Conservation (phyloP, 2,888 invertebrate genomes). For the Sesia apiformis region DNA sequence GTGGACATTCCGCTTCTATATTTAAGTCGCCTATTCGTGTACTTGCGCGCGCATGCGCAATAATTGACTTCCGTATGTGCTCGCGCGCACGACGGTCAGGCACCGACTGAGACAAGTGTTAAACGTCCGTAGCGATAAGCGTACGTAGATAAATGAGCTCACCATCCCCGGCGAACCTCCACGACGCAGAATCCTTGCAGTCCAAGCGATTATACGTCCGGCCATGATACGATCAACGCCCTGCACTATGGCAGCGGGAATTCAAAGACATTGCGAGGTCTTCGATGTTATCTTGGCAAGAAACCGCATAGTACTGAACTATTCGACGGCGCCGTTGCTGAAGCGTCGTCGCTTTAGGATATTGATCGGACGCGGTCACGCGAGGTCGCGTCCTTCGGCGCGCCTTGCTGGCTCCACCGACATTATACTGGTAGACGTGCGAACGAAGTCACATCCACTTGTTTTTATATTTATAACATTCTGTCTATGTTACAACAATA, state of each 20-base stretch:
- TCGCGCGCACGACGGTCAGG: slow-evolving; percentile 65
- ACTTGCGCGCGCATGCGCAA: slow-evolving; percentile 64
- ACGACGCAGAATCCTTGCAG: slow-evolving; percentile 58
- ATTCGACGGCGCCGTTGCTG: slow-evolving; percentile 30
- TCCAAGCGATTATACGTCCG: slow-evolving; percentile 55
- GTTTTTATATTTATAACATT: not conserved
- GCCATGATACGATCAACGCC: slow-evolving; percentile 32
- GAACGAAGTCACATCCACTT: not conserved
- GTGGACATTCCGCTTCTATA: slow-evolving; percentile 69
- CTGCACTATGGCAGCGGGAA: slow-evolving; percentile 17
- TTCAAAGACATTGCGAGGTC: slow-evolving; percentile 20
- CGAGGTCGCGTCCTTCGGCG: slow-evolving; percentile 73
- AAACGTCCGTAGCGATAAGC: slow-evolving; percentile 46
- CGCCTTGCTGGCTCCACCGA: slow-evolving; percentile 55
- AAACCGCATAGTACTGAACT: slow-evolving; percentile 53
- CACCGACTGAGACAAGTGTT: slow-evolving; percentile 61
- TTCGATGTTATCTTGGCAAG: slow-evolving; percentile 52
- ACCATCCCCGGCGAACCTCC: slow-evolving; percentile 69
- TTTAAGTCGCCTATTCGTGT: slow-evolving; percentile 72
- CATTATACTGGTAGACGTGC: not conserved
- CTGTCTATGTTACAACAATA: too few species aligned
- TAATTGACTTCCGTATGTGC: slow-evolving; percentile 70
- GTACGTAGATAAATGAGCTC: slow-evolving; percentile 61
- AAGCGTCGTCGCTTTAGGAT: slow-evolving; percentile 34
- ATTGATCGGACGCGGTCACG: slow-evolving; percentile 60